Base-by-base conservation (phyloP, 2,797 vertebrate species). In the Emys orbicularis region DNA sequence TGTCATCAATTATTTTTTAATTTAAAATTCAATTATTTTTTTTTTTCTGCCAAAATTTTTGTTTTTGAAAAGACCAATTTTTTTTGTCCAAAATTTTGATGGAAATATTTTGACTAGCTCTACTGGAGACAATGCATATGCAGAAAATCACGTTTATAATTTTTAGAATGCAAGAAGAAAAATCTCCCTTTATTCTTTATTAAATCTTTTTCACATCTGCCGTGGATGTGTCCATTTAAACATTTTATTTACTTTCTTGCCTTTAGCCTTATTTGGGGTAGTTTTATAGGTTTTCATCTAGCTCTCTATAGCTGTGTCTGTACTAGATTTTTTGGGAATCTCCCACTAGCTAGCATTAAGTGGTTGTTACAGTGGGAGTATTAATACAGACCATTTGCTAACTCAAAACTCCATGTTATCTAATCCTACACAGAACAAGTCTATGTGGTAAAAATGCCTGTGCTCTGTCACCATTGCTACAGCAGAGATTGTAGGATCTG, bases 281-380 rank as follows among this genome's bases (percentile, higher is more conserved):
- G 65, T 88, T 90, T 89, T 84, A 56, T 13, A 74, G 18, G 37
- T 90, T 95, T 92, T 92, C 18, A 2, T 41, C 8, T 79, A 87
- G 54, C 34, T 86, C 93, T 90, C 34, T 90, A 34, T 21, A 81
- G 90, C 41, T 4, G 7, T 88, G 96, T 94, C 89, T 53, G 56
- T 72, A 72, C 5, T 56, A 90, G 44, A 3, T 29, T 44, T 87
- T 56, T 83, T 52, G 54, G 74, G 83, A 89, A 86, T 84, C 18
- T 85, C 81, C 44, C 56, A 49, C 0, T 82, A 87, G 65, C 0
- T 84, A 87, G 74, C 12, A 29, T 15, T 59, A 49, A 54, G 27
- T 0, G 31, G n/a, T 41, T 87, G 19, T 65, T 94, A 19, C 10
- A 72, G 12, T 79, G 86, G 88, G 80, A 90, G 47, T 52, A 41